Percentiles rank a stretch among this genome's conserved stretches.
Conservation (phyloP, 1,140 invertebrate species). For the Philopotamus ludificatus region DNA sequence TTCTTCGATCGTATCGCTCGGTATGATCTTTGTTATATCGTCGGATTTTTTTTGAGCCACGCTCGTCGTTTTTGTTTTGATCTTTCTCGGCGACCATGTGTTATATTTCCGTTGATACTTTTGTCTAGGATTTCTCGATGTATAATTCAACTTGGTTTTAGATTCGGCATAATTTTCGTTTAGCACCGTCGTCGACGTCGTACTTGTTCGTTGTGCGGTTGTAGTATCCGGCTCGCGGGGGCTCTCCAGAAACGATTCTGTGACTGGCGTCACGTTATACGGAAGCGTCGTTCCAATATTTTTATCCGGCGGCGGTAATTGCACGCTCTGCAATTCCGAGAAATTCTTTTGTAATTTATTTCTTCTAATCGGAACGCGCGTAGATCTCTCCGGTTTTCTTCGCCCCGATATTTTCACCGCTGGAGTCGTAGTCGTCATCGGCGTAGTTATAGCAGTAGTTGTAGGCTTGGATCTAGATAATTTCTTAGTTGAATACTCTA, state of each 20-base stretch:
- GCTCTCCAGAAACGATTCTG: constrained; percentile 42
- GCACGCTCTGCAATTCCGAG: constrained; percentile 45
- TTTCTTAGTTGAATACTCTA: background rate
- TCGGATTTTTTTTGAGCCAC: background rate
- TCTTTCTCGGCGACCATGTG: constrained; percentile 30
- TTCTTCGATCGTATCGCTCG: background rate
- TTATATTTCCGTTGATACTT: constrained; percentile 45
- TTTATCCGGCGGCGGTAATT: constrained; percentile 44
- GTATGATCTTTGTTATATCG: background rate
- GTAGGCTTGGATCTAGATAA: constrained; percentile 16
- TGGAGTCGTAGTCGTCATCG: constrained; percentile 41
- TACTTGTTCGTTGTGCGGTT: background rate
- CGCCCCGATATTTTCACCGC: constrained; percentile 12
- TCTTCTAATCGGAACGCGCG: constrained; percentile 20
- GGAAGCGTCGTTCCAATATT: constrained; percentile 40
- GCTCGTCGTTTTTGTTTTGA: constrained; percentile 13
- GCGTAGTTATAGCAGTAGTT: constrained; percentile 33
- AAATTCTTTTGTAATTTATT: constrained; percentile 40
- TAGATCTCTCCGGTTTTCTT: background rate
- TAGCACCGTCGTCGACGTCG: background rate
- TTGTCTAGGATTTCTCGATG: constrained; percentile 6
- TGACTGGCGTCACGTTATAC: constrained; percentile 40
- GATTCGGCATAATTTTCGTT: background rate
- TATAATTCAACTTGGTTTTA: constrained; percentile 3
- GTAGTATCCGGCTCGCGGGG: background rate